Evolutionary conservation across 2,797 vertebrate genomes (phyloP).

Genomic region (Bradypodion ventrale): DNA sequence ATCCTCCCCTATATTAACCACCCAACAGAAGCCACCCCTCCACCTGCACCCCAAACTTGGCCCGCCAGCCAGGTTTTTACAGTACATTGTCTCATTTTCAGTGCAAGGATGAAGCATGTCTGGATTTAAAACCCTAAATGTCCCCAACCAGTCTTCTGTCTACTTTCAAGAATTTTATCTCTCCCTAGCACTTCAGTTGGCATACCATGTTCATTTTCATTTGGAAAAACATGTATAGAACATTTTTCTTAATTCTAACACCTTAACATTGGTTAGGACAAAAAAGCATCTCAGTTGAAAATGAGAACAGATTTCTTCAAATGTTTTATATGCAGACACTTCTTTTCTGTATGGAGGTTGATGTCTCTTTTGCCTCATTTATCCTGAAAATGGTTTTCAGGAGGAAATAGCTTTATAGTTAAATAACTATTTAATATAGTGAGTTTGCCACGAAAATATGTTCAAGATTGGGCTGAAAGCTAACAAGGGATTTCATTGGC

Average conservation of each 20-base stretch:
- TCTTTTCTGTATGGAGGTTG: neutral
- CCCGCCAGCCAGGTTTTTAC: too few relatives aligned
- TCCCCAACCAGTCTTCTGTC: neutral
- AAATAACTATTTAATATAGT: neutral
- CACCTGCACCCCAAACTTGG: too few relatives aligned
- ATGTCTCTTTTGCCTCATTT: neutral
- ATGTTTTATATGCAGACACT: neutral
- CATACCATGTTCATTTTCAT: neutral
- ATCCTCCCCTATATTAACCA: too few relatives aligned
- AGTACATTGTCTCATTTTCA: too few relatives aligned
- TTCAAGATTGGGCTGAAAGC: neutral
- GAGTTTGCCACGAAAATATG: neutral
- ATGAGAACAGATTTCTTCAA: neutral
- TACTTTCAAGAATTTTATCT: neutral
- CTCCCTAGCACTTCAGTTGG: too few relatives aligned
- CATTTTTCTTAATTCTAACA: neutral
- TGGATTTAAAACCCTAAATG: too few relatives aligned
- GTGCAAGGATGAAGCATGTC: too few relatives aligned
- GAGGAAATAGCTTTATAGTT: neutral
- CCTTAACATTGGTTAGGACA: neutral
- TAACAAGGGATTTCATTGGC: neutral
- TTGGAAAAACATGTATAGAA: neutral
- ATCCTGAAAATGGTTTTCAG: slow-evolving; percentile 1
- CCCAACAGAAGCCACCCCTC: too few relatives aligned
- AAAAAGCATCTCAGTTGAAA: neutral